Evolutionary conservation across 2,113 vertebrate species (phyloP).

Genomic region (Anser cygnoides): DNA sequence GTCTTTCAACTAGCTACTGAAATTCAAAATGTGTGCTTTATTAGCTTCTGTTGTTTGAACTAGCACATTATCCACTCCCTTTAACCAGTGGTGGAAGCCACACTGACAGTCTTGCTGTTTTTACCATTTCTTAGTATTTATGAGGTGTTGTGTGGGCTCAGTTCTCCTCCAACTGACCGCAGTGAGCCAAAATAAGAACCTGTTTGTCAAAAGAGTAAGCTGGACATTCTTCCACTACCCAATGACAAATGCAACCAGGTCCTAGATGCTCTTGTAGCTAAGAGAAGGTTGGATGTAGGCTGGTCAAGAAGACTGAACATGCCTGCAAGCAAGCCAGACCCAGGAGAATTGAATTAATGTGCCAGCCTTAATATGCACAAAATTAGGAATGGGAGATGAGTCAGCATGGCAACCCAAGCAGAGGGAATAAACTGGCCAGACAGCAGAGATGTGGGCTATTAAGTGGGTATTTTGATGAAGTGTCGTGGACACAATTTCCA

Average conservation of each 20-base stretch:
- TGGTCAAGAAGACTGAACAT: not conserved
- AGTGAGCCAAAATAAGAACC: not conserved
- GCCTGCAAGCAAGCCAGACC: not conserved
- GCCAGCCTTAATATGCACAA: not conserved
- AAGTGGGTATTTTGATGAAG: slow-evolving; percentile 23
- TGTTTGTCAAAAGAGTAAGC: not conserved
- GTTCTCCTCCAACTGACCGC: not conserved
- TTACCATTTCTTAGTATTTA: not conserved
- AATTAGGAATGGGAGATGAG: not conserved
- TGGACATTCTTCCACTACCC: not conserved
- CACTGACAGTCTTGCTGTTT: not conserved
- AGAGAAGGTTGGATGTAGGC: not conserved
- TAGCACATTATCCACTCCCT: not conserved
- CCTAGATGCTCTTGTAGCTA: not conserved
- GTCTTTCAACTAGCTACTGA: not conserved
- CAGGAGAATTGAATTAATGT: not conserved
- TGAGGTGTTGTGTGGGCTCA: rapidly evolving
- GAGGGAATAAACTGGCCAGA: not conserved
- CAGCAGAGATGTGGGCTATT: not conserved
- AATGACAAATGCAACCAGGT: not conserved
- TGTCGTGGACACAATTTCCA: not conserved
- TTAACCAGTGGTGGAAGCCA: not conserved
- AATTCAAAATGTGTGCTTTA: slow-evolving; percentile 29
- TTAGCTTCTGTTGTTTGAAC: slow-evolving; percentile 35
- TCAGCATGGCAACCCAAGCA: not conserved